Evolutionary conservation across 2,888 invertebrate species (phyloP), one percentile per base, ranked within the genome.

Genomic region (Malthinus seriepunctatus): DNA sequence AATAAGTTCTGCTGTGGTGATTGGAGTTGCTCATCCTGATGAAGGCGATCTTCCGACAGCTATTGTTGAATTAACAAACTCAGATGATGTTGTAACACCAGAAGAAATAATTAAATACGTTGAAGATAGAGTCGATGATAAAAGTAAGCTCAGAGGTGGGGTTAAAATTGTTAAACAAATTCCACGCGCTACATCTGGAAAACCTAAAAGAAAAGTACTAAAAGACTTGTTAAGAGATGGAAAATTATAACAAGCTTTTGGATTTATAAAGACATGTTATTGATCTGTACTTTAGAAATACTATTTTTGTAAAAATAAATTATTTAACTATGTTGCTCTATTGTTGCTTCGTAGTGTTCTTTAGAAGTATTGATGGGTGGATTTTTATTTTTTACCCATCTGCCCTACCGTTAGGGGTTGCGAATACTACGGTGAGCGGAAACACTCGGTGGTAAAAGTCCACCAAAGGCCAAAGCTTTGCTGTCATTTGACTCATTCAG

Each of bases 1-100:
- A 15, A 83, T 95, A 0, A 75, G 82, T n/a, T 92, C 93, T 68
- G 91, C 88, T 0, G 93, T 89, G 0, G 93, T 95, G 0, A 80
- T 94, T 60, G 93, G 93, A 0, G 76, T 90, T 14, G 86, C 88
- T 0, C 86, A 92, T 70, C 78, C 81, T 0, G 75, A 78, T 10
- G 82, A 82, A 32, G 92, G 92, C 5, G 90, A 93, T 73, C 81
- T 86, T 33, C 91, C 92, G 0, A 82, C 83, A 67, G 90, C 39
- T 6, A 37, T 74, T 8, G 67, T 75, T 23, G 51, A 70, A 4
- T 35, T 55, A 15, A 48, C 48, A 34, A 39, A 62, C 3, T 39
- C 49, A n/a, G 50, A 47, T 0, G 45, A 54, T 12, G 45, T 45
- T 1, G 51, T 68, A 3, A 65, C 67, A 8, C 56, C 49, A 9